These are phyloP conservation scores for Hemiprocne comata DNA, from an alignment of 2,113 vertebrate species.

Conservation along the genomic window DNA sequence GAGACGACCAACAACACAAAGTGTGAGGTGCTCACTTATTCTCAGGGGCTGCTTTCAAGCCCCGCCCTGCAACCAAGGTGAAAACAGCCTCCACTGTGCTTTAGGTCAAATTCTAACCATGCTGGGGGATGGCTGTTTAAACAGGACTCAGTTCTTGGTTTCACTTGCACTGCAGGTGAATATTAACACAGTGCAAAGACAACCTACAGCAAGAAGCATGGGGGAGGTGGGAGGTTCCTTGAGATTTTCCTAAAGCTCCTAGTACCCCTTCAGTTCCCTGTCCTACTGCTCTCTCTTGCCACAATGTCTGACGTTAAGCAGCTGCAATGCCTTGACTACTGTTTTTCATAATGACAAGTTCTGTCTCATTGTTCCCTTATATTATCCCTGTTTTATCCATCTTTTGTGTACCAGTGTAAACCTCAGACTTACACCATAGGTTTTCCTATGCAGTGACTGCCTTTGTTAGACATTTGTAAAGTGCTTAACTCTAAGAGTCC, in stretches of 20 bases:
- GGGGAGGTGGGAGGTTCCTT: neutral
- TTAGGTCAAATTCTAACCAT: neutral
- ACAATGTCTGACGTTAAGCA: neutral
- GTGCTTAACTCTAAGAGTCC: conserved; percentile 37
- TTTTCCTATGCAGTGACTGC: neutral
- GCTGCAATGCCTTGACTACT: conserved; percentile 13
- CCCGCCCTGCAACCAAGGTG: neutral
- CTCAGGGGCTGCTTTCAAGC: neutral
- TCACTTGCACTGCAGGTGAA: neutral
- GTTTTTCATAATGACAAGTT: neutral
- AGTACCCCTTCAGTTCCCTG: neutral
- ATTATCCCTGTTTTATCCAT: neutral
- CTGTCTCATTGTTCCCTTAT: neutral
- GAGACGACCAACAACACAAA: neutral
- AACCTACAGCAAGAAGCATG: neutral
- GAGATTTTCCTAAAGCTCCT: neutral
- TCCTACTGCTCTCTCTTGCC: neutral
- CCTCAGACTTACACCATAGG: neutral
- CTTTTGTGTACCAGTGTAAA: conserved; percentile 36
- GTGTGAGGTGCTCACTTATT: neutral
- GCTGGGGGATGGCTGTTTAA: neutral
- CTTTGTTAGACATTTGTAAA: conserved; percentile 20
- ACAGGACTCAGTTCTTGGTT: neutral
- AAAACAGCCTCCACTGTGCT: neutral
- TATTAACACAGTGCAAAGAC: neutral